phyloP scores from a whole-genome alignment of 2,888 invertebrate species.

The Phoenoteleia sp. region DNA sequence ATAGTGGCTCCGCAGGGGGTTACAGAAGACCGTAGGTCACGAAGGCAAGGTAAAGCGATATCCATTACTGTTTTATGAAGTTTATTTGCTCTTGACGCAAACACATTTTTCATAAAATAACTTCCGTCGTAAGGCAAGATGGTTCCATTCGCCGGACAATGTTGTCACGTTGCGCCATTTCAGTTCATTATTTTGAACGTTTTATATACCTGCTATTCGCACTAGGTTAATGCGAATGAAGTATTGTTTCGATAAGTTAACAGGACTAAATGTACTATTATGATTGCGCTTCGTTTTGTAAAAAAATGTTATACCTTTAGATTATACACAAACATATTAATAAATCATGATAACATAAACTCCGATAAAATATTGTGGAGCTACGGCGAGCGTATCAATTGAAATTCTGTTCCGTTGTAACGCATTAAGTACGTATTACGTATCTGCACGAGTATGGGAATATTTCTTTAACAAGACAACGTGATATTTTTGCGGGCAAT shows the following conservation, averaged over 20 bases:
- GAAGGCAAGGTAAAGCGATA: conserved; percentile 63
- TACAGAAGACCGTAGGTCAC: conserved; percentile 33
- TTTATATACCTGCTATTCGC: conserved; percentile 33
- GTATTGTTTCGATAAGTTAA: conserved; percentile 18
- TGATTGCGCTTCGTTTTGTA: too few species aligned
- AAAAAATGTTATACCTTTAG: too few species aligned
- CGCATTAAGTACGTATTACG: conserved; percentile 29
- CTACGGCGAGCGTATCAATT: conserved; percentile 5
- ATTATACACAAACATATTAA: too few species aligned
- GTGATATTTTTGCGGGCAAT: conserved; percentile 60
- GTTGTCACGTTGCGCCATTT: conserved; percentile 77
- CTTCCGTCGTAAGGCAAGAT: conserved; percentile 43
- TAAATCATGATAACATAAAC: conserved; percentile 6
- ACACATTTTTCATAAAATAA: conserved; percentile 76
- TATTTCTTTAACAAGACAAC: conserved; percentile 45
- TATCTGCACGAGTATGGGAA: conserved; percentile 1
- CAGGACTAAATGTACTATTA: conserved; percentile 9
- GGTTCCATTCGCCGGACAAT: conserved; percentile 75
- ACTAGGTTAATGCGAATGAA: conserved; percentile 28
- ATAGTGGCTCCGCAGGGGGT: conserved; percentile 38
- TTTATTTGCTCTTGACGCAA: conserved; percentile 77
- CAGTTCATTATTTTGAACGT: conserved; percentile 59
- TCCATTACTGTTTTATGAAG: conserved; percentile 78
- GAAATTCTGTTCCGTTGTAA: conserved; percentile 31
- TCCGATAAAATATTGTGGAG: not conserved